Evolutionary conservation across 2,797 vertebrate species (phyloP), one percentile per base, ranked within the genome.

Genomic region (Etheostoma nigrum): DNA sequence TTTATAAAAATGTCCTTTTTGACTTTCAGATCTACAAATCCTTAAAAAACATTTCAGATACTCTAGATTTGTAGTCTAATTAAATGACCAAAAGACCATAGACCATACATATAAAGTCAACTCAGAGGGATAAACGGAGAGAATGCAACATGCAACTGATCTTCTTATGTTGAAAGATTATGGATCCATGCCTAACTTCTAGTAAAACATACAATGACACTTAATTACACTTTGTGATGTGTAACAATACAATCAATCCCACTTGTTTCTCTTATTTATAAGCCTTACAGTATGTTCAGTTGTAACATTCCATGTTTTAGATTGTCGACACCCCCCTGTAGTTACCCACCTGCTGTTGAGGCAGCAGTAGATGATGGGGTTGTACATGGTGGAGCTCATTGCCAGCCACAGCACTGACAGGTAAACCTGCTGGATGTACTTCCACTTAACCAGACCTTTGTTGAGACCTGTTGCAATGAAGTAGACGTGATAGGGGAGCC

Each of bases 301-400:
- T 47, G 27, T 4, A 18, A 33, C n/a, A 19, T 11, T 60, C 10
- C 6, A 19, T 21, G 15, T 36, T 18, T 47, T 9, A 25, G n/a
- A 18, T n/a, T 12, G 4, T 16, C n/a, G 27, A 19, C 33, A 33
- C 1, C 4, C 6, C 8, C 1, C 5, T 42, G 25, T 14, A 61
- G 42, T 48, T 21, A 79, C 90, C 44, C 94, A 99, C 98, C 98
- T 97, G 93, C 97, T 99, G 92, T 99, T 99, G 67, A 99, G 96
- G 90, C 98, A 99, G 91, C 97, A 99, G 95, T 99, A 99, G 93
- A 99, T 99, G 90, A 99, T 98, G 69, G 98, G 98, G 80, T 99
- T 99, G 92, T 99, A 99, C 98, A 99, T 99, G 44, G 97, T 99
- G 47, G 97, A 99, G 91, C 98, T 99, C 98, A 99, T 99, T 57